These are phyloP conservation scores for Crypturellus tataupa DNA, from an alignment of 2,797 vertebrate species.

Conservation along the genomic window DNA sequence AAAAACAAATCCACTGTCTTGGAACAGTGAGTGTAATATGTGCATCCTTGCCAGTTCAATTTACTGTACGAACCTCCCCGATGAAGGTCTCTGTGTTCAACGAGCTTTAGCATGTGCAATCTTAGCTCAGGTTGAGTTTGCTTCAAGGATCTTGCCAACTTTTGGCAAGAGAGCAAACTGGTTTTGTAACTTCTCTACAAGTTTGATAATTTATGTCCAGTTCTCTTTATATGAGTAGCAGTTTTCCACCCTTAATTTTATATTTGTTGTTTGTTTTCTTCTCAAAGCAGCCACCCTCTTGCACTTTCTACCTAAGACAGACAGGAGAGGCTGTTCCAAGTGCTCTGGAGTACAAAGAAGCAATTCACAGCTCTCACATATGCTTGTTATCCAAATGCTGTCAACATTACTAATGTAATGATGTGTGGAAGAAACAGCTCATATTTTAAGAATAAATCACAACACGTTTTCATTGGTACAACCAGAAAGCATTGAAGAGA, in stretches of 20 bases:
- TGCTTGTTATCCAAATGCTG: neutral
- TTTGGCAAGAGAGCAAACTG: neutral
- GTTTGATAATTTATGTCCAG: neutral
- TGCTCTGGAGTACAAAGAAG: neutral
- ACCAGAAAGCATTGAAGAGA: neutral
- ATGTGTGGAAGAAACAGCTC: neutral
- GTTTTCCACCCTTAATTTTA: neutral
- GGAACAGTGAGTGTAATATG: neutral
- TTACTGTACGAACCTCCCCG: neutral
- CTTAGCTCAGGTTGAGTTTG: neutral
- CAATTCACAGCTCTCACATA: neutral
- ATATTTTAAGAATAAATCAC: neutral
- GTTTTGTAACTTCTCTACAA: neutral
- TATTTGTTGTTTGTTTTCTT: neutral
- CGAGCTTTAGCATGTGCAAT: neutral
- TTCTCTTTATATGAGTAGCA: neutral
- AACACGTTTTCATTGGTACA: neutral
- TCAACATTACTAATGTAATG: neutral
- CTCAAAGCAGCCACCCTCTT: neutral
- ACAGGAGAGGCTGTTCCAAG: neutral
- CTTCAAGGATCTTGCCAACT: neutral
- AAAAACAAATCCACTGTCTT: neutral
- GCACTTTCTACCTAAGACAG: neutral
- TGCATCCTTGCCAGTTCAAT: neutral
- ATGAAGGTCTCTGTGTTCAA: neutral